Conservation (phyloP, 2,888 invertebrate species). For the Hermaeophaga mercurialis region DNA sequence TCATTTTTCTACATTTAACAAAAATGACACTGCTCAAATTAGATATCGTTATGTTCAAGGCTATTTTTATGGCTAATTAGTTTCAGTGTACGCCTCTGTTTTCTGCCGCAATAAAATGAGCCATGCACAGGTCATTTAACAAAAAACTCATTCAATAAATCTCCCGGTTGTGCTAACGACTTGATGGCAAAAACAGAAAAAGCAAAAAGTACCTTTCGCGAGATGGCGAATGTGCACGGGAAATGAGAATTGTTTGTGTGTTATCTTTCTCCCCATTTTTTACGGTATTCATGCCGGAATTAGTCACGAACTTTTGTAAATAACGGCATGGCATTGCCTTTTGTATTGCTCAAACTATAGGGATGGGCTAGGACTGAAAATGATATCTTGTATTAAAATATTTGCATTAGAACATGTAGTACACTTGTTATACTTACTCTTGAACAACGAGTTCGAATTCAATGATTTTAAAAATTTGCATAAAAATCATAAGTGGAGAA, state of each 20-base stretch:
- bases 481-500: no score
- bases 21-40: no score
- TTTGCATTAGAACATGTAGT: no score
- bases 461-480: no score
- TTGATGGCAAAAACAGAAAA: constrained; percentile 32
- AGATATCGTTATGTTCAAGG: no score
- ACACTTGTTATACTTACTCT: no score
- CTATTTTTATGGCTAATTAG: neutral
- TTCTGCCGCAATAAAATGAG: constrained; percentile 15
- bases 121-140: constrained; percentile 32
- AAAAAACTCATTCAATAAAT: constrained; percentile 36
- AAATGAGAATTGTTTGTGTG: constrained; percentile 20
- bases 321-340: constrained; percentile 12
- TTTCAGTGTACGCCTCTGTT: neutral
- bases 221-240: constrained; percentile 12
- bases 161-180: constrained; percentile 32
- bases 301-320: constrained; percentile 26
- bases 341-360: no score
- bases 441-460: no score
- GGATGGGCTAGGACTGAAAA: no score
- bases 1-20: no score
- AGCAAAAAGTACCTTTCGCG: constrained; percentile 19
- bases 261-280: constrained; percentile 12
- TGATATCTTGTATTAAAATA: no score
- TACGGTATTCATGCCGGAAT: constrained; percentile 17